Percentiles rank a stretch among this genome's conserved stretches.
phyloP scores from a whole-genome alignment of 2,888 invertebrate genomes.

The Myathropa florea region DNA sequence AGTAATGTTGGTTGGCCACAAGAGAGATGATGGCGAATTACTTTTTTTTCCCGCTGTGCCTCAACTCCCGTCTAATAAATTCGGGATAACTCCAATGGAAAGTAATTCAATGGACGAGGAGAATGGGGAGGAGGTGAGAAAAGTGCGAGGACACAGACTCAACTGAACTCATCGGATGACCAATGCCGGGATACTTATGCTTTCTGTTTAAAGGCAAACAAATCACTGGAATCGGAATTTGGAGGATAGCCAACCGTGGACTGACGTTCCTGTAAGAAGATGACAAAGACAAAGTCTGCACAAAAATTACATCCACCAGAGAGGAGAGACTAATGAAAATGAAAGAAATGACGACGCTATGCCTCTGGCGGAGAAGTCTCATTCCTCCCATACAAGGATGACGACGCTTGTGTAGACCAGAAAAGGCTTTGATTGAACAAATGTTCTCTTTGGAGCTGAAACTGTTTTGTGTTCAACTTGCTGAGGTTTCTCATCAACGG shows the following conservation, averaged over 20 bases:
- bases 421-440: background rate
- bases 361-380: background rate
- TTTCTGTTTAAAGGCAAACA: constrained; percentile 5
- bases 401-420: background rate
- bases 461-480: background rate
- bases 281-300: constrained; percentile 13
- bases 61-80: background rate
- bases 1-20: constrained; percentile 17
- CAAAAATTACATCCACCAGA: background rate
- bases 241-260: constrained; percentile 19
- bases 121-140: background rate
- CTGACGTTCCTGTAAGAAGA: background rate
- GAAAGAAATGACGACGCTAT: background rate
- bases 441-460: background rate
- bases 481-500: background rate
- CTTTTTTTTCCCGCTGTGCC: background rate
- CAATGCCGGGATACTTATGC: constrained; percentile 2
- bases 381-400: background rate
- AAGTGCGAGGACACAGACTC: background rate
- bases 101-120: background rate
- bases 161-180: background rate
- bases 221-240: background rate
- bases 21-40: constrained; percentile 6
- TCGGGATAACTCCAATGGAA: constrained; percentile 4
- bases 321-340: background rate